Percentiles rank a stretch among this genome's conserved stretches.
Conservation (phyloP, 2,888 invertebrate genomes). For the Plagodis pulveraria region DNA sequence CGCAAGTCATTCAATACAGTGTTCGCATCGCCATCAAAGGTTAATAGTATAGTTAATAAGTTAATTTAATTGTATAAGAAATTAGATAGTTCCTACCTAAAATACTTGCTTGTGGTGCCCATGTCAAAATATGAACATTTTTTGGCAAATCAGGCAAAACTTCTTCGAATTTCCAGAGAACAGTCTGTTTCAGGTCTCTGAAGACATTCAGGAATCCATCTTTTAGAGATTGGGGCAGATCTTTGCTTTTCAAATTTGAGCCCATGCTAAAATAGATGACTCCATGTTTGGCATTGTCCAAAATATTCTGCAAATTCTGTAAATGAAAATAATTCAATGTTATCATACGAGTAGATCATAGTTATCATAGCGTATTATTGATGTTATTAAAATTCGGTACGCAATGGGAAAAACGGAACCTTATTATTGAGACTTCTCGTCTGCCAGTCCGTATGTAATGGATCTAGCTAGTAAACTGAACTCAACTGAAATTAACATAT, state of each 20-base stretch:
- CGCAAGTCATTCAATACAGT: too few species aligned
- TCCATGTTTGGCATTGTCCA: conserved; percentile 57
- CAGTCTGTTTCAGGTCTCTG: conserved; percentile 64
- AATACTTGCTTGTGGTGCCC: conserved; percentile 66
- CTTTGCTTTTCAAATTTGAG: conserved; percentile 53
- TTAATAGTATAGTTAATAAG: too few species aligned
- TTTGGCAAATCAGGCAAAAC: conserved; percentile 53
- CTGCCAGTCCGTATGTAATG: too few species aligned
- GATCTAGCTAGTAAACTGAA: too few species aligned
- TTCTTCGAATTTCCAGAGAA: conserved; percentile 76
- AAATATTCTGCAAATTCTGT: conserved; percentile 53
- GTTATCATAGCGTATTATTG: too few species aligned
- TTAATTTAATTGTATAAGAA: too few species aligned
- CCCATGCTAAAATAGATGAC: conserved; percentile 69
- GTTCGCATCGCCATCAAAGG: too few species aligned
- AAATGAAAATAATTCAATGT: conserved; percentile 4
- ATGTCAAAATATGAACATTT: conserved; percentile 69
- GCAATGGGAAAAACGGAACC: too few species aligned
- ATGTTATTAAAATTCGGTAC: too few species aligned
- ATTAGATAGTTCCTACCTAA: conserved; percentile 45
- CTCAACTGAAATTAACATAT: too few species aligned
- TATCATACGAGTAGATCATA: not conserved
- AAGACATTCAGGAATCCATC: conserved; percentile 59
- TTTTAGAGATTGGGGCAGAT: conserved; percentile 48
- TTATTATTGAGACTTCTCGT: too few species aligned